Percentiles rank a stretch among this genome's conserved stretches.
Conservation (phyloP, 2,113 vertebrate genomes). For the Lathamus discolor region DNA sequence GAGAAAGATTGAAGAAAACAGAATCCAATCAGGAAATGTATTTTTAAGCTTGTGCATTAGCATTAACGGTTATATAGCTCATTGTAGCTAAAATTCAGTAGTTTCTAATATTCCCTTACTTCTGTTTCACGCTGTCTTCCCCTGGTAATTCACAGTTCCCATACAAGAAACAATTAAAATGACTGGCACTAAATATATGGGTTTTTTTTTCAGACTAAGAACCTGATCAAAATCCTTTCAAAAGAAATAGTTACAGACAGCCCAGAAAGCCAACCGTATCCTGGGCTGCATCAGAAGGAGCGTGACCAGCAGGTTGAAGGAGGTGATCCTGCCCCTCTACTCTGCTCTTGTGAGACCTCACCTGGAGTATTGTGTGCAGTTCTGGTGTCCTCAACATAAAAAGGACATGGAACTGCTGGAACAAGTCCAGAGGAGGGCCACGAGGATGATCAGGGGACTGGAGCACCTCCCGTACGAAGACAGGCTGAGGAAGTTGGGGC, state of each 20-base stretch:
- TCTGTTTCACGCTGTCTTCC: not conserved
- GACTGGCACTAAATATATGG: not conserved
- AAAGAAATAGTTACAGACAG: not conserved
- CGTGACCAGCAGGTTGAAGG: too few species aligned
- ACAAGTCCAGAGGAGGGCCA: too few species aligned
- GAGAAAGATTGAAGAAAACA: slow-evolving; percentile 12
- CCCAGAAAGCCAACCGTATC: too few species aligned
- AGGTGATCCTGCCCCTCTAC: too few species aligned
- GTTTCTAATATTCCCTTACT: not conserved
- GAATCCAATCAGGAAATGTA: not conserved
- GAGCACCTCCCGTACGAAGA: too few species aligned
- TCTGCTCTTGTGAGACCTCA: too few species aligned
- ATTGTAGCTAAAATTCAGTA: not conserved
- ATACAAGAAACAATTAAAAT: not conserved
- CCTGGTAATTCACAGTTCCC: not conserved
- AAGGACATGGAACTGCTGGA: too few species aligned
- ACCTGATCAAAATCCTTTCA: not conserved
- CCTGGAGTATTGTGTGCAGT: too few species aligned
- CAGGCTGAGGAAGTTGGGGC: too few species aligned
- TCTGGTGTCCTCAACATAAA: too few species aligned
- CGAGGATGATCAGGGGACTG: too few species aligned
- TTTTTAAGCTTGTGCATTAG: not conserved
- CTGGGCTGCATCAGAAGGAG: too few species aligned
- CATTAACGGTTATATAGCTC: not conserved
- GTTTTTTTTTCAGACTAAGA: not conserved